phyloP scores from a whole-genome alignment of 2,113 vertebrate species.

The Speoplatyrhinus poulsoni region DNA sequence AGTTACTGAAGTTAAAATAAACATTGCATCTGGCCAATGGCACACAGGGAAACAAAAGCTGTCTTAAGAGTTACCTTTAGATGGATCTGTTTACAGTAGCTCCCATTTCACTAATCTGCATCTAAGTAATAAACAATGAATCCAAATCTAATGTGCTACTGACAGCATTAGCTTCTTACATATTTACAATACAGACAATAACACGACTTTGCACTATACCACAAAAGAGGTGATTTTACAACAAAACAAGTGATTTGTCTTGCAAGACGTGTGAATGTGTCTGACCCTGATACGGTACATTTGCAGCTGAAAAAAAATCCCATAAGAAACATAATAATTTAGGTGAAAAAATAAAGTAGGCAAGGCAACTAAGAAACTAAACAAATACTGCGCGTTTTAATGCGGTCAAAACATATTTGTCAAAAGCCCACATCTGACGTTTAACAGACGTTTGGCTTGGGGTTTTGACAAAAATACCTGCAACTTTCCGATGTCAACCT shows the following conservation, averaged over 20 bases:
- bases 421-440: background rate
- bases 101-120: background rate
- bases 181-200: background rate
- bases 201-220: background rate
- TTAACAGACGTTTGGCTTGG: background rate
- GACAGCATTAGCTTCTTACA: background rate
- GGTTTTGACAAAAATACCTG: constrained; percentile 18
- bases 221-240: background rate
- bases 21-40: background rate
- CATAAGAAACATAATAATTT: background rate
- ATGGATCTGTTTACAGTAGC: background rate
- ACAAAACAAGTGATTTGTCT: too few relatives aligned
- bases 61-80: background rate
- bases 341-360: background rate
- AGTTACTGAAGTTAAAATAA: constrained; percentile 16
- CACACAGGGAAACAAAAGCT: background rate
- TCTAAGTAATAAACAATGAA: background rate
- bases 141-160: background rate
- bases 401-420: background rate
- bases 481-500: constrained; percentile 18
- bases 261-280: too few relatives aligned
- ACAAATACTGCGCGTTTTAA: constrained; percentile 17
- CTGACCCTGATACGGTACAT: too few relatives aligned
- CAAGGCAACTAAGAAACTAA: constrained; percentile 18
- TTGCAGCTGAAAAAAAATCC: too few relatives aligned